These are phyloP conservation scores for Alsophila aescularia DNA, from an alignment of 2,888 invertebrate species.

Conservation along the genomic window DNA sequence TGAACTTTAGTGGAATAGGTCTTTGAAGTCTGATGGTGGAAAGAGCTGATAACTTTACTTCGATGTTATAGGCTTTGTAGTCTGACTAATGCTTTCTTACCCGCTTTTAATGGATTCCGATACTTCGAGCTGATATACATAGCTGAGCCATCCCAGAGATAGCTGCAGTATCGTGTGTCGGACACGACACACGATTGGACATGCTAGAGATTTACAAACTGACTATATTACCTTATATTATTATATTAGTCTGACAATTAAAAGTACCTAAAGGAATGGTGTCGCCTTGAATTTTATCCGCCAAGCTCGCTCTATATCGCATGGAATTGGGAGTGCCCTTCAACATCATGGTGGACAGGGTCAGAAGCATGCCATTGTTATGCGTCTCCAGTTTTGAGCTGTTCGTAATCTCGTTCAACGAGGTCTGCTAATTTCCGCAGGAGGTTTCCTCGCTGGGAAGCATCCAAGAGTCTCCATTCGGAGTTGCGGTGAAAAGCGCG, in stretches of 20 bases:
- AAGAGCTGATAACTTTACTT: no score
- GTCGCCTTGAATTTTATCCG: slow-evolving; percentile 92
- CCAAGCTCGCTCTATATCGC: slow-evolving; percentile 93
- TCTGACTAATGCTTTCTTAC: background rate
- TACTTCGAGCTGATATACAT: no score
- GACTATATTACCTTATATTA: no score
- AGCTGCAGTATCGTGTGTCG: no score
- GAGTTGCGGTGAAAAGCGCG: slow-evolving; percentile 88
- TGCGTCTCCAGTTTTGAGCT: slow-evolving; percentile 94
- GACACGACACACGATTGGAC: no score
- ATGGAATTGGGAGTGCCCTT: slow-evolving; percentile 72
- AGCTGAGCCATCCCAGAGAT: no score
- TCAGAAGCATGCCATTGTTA: slow-evolving; percentile 90
- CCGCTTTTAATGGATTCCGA: no score
- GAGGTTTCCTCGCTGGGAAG: slow-evolving; percentile 89
- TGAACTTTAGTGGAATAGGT: no score
- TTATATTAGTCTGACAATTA: no score
- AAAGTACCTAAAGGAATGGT: slow-evolving; percentile 53
- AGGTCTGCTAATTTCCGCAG: slow-evolving; percentile 91
- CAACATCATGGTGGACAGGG: background rate
- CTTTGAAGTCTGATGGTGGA: no score
- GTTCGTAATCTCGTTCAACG: slow-evolving; percentile 88
- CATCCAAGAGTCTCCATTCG: slow-evolving; percentile 92
- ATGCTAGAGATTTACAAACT: no score
- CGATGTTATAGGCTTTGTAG: no score